Evolutionary conservation across 2,113 vertebrate genomes (phyloP).

Genomic region (Oreocharis arfaki): DNA sequence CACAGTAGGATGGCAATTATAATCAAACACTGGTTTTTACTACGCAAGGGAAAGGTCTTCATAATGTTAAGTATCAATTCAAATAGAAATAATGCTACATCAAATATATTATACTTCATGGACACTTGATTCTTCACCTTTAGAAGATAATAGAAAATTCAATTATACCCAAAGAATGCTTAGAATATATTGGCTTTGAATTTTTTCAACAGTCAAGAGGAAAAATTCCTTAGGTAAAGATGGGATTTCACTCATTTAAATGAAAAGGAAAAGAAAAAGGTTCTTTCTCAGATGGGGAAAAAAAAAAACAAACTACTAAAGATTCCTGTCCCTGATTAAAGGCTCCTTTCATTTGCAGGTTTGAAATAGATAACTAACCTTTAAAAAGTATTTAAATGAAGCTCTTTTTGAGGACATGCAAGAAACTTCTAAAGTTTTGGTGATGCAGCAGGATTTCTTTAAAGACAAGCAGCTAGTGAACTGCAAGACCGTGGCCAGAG

Average conservation of each 20-base stretch:
- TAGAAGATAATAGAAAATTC: not conserved
- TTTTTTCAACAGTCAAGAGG: not conserved
- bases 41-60: not conserved
- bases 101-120: not conserved
- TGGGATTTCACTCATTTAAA: not conserved
- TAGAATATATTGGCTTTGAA: not conserved
- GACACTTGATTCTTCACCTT: slow-evolving; percentile 6
- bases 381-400: not conserved
- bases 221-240: not conserved
- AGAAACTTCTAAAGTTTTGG: not conserved
- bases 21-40: not conserved
- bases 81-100: slow-evolving; percentile 5
- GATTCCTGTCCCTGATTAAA: not conserved
- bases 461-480: not conserved
- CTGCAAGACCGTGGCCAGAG: fast-evolving
- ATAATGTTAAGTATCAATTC: not conserved
- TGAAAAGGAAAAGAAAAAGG: fast-evolving
- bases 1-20: not conserved
- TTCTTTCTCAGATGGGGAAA: not conserved
- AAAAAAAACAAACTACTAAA: not conserved
- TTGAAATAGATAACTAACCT: not conserved
- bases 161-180: not conserved
- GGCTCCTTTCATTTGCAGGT: not conserved
- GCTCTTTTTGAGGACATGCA: not conserved
- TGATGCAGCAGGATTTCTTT: not conserved